Conservation (phyloP, 2,797 vertebrate genomes). For the Tapera naevia region DNA sequence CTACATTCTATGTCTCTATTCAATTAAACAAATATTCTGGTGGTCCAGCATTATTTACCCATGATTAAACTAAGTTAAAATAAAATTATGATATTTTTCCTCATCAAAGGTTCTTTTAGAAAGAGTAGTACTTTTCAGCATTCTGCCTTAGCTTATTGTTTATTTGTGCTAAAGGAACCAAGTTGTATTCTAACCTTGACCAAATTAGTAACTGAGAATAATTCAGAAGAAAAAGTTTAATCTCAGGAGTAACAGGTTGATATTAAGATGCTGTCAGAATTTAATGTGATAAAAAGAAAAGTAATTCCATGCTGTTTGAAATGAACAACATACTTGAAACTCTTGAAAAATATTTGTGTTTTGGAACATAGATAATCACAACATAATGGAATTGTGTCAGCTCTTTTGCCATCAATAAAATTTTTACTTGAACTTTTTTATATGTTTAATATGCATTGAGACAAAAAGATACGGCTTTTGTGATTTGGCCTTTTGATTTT, state of each 20-base stretch:
- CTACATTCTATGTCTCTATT: conserved; percentile 40
- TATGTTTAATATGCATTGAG: neutral
- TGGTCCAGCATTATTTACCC: conserved; percentile 42
- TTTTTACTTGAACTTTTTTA: neutral
- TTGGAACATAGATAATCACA: neutral
- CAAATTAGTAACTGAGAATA: conserved; percentile 43
- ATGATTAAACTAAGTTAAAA: conserved; percentile 52
- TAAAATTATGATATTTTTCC: neutral
- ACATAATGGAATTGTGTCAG: neutral
- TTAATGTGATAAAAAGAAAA: conserved; percentile 20
- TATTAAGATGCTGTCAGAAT: conserved; percentile 7
- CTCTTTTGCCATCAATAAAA: neutral
- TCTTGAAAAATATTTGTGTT: neutral
- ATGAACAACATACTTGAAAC: neutral
- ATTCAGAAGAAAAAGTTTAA: conserved; percentile 11
- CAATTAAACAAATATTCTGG: conserved; percentile 67
- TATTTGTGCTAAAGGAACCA: neutral
- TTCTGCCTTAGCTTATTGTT: conserved; percentile 29
- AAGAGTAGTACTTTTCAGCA: neutral
- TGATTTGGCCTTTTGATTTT: neutral
- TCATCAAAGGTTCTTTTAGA: conserved; percentile 2
- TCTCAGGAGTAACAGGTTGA: conserved; percentile 2
- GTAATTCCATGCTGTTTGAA: neutral
- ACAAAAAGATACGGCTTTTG: neutral
- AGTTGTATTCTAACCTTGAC: conserved; percentile 12